Evolutionary conservation across 2,888 invertebrate genomes (phyloP), one percentile per base, ranked within the genome.

Genomic region (Nymphalis c-album): DNA sequence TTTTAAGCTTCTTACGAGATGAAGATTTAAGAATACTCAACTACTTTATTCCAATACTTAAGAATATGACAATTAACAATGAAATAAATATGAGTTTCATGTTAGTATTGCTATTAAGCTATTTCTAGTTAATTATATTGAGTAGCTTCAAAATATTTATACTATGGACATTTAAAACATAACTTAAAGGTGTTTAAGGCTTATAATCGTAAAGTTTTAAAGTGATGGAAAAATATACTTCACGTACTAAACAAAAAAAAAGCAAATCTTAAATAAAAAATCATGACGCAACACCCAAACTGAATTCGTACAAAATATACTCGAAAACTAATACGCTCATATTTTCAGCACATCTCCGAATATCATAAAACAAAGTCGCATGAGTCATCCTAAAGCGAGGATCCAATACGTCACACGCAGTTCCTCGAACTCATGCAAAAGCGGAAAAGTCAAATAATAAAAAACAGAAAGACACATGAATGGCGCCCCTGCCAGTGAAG

Each of bases 401-500:
- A 65, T 35, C 70, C 66, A 68, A 70, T 60, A 68, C 69, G 71
- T 71, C 67, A 71, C 64, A 68, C 69, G 63, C 70, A 69, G 59
- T 66, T 57, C 60, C 66, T 57, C 65, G 58, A 72, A 31, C 16
- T 50, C 53, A 55, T 40, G 59, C 63, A 69, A 66, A 73, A 71
- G 70, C 71, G 78, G 80, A 78, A 78, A 79, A 80, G 78, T 76
- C 80, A 81, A 83, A 84, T 79, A 80, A 82, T 78, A 84, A 81
- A 85, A 78, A 75, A 75, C 60, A 75, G 75, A 78, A 78, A 82
- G 79, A 79, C 79, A 83, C 82, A 83, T 81, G 83, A 84, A 84
- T 82, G 73, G 71, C 76, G 81, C 90, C 90, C 90, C 88, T 73
- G 80, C 78, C 75, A 78, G 61, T 75, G 77, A 81, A 83, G 77